These are phyloP conservation scores for Harpalus rufipes DNA, from an alignment of 2,888 invertebrate species.

Conservation along the genomic window DNA sequence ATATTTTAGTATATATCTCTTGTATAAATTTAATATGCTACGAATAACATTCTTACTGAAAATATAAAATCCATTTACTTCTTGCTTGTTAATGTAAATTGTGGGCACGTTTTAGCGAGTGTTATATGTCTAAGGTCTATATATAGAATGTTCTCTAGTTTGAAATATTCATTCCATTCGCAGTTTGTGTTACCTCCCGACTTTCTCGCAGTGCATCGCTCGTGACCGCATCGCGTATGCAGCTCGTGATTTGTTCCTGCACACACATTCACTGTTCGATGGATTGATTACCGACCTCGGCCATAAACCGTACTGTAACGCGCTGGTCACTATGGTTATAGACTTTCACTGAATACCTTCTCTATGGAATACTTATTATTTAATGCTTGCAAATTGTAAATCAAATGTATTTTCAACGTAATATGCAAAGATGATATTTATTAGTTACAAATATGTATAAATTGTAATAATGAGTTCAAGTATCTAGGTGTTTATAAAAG, in stretches of 20 bases:
- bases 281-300: conserved; percentile 10
- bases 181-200: neutral
- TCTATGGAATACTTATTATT: neutral
- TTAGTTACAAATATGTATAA: too few relatives aligned
- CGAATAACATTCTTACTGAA: too few relatives aligned
- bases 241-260: conserved; percentile 9
- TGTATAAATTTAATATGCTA: too few relatives aligned
- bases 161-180: neutral
- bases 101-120: neutral
- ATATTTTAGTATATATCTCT: too few relatives aligned
- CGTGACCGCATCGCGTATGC: conserved; percentile 22
- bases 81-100: too few relatives aligned
- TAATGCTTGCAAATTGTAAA: neutral
- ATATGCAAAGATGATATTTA: neutral
- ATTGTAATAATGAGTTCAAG: too few relatives aligned
- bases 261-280: neutral
- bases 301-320: neutral
- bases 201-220: conserved; percentile 13
- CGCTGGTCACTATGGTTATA: conserved; percentile 7
- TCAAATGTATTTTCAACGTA: neutral
- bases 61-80: too few relatives aligned
- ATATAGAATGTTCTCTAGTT: neutral
- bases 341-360: conserved; percentile 6
- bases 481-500: too few relatives aligned
- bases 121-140: too few relatives aligned